These are phyloP conservation scores for Microplitis deprimator DNA, from an alignment of 2,888 invertebrate genomes.

Conservation along the genomic window DNA sequence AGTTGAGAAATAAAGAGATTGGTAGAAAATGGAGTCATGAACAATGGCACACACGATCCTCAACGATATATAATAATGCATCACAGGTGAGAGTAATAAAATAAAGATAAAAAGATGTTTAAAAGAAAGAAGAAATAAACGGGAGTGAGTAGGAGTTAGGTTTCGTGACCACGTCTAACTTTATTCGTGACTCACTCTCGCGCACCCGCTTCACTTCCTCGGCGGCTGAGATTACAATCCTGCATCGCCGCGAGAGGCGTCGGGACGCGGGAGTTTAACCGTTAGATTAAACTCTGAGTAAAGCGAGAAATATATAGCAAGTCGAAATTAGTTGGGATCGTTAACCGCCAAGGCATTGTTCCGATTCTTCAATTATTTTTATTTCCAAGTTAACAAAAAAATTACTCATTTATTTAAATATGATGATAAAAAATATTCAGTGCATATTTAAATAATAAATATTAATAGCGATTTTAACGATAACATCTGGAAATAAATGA, in stretches of 20 bases:
- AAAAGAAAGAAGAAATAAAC: constrained; percentile 33
- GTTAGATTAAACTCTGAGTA: constrained; percentile 60
- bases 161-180: constrained; percentile 49
- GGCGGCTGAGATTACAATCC: constrained; percentile 47
- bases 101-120: constrained; percentile 37
- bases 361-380: constrained; percentile 18
- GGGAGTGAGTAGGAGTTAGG: constrained; percentile 32
- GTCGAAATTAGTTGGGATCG: constrained; percentile 35
- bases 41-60: neutral
- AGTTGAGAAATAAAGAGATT: neutral
- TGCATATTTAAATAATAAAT: neutral
- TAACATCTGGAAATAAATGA: constrained; percentile 21
- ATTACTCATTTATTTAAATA: no score
- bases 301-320: constrained; percentile 46
- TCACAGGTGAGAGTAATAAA: constrained; percentile 27
- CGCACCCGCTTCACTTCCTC: constrained; percentile 29
- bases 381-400: neutral
- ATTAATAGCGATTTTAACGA: neutral
- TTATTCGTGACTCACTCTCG: constrained; percentile 51
- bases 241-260: constrained; percentile 48
- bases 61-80: constrained; percentile 18
- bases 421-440: no score
- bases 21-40: neutral
- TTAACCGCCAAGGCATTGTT: constrained; percentile 28
- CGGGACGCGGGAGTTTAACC: constrained; percentile 60